A percentile compares a stretch with the other conserved stretches of the same genome.
Conservation (phyloP, 53 echinoderm and acorn worm species). For the Henricia sp. region DNA sequence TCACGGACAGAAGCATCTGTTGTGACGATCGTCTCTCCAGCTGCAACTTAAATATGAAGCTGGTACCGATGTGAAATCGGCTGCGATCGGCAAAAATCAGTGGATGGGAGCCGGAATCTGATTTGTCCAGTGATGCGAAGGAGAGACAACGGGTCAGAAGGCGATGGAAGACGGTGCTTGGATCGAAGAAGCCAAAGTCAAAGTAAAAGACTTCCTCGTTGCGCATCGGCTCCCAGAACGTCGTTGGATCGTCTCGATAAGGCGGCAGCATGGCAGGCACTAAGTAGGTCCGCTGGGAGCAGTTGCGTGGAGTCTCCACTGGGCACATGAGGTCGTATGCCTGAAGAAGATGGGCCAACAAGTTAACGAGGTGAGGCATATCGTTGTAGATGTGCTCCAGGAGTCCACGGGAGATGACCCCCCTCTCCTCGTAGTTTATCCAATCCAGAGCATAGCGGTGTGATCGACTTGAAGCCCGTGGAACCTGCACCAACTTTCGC, state of each 20-base stretch:
- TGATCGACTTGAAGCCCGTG: not conserved
- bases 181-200: constrained; percentile 45
- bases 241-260: not conserved
- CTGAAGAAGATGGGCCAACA: constrained; percentile 6
- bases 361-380: constrained; percentile 1
- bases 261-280: constrained; percentile 44
- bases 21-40: constrained; percentile 18
- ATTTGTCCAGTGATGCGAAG: constrained; percentile 4
- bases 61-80: constrained; percentile 28
- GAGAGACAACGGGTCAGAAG: constrained; percentile 32
- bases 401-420: not conserved
- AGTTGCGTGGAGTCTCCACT: not conserved
- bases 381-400: constrained; percentile 20
- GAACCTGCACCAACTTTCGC: not conserved
- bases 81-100: constrained; percentile 28
- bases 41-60: constrained; percentile 28
- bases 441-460: constrained; percentile 24
- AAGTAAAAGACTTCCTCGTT: constrained; percentile 36
- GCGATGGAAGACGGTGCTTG: constrained; percentile 34
- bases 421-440: constrained; percentile 18
- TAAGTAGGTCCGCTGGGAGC: not conserved
- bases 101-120: not conserved
- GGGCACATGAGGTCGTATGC: constrained; percentile 42
- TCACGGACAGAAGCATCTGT: constrained; percentile 25
- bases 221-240: constrained; percentile 12